A percentile compares a stretch with the other conserved stretches of the same genome.
These are phyloP conservation scores for Coelopa pilipes DNA, from an alignment of 2,888 invertebrate genomes.

Conservation along the genomic window DNA sequence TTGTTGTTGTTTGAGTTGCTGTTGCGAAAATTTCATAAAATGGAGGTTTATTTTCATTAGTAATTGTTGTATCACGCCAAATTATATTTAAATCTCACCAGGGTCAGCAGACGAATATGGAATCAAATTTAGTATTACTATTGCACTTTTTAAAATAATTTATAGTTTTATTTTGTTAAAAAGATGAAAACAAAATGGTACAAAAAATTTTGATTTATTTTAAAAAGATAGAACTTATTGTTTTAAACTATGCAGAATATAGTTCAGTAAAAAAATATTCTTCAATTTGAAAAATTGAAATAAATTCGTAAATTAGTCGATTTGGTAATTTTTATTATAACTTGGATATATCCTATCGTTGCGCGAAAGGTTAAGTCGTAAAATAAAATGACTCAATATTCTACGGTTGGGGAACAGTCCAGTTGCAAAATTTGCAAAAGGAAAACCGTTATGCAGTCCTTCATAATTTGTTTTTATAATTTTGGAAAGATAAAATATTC, in stretches of 20 bases:
- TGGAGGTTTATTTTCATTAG: too few relatives aligned
- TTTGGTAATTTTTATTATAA: not conserved
- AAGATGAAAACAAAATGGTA: slow-evolving; percentile 33
- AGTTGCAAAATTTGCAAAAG: slow-evolving; percentile 12
- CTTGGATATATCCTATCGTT: not conserved
- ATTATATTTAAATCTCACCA: not conserved
- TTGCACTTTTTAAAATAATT: slow-evolving; percentile 35
- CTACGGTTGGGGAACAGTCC: not conserved
- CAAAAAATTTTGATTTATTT: slow-evolving; percentile 36
- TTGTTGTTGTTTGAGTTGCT: slow-evolving; percentile 4
- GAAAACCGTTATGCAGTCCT: slow-evolving; percentile 41
- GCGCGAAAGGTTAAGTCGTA: not conserved
- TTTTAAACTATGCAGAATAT: slow-evolving; percentile 35
- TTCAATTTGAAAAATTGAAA: slow-evolving; percentile 25
- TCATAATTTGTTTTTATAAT: slow-evolving; percentile 39
- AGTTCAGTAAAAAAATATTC: slow-evolving; percentile 26
- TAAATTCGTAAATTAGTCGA: not conserved
- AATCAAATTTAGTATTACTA: slow-evolving; percentile 16
- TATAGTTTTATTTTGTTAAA: slow-evolving; percentile 28
- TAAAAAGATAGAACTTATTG: slow-evolving; percentile 29
- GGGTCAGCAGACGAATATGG: not conserved
- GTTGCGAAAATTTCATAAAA: not conserved
- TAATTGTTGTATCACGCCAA: not conserved
- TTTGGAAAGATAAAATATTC: slow-evolving; percentile 4
- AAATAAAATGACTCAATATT: slow-evolving; percentile 4